Base-by-base conservation (phyloP, 2,113 vertebrate species). In the Rousettus leschenaultii region DNA sequence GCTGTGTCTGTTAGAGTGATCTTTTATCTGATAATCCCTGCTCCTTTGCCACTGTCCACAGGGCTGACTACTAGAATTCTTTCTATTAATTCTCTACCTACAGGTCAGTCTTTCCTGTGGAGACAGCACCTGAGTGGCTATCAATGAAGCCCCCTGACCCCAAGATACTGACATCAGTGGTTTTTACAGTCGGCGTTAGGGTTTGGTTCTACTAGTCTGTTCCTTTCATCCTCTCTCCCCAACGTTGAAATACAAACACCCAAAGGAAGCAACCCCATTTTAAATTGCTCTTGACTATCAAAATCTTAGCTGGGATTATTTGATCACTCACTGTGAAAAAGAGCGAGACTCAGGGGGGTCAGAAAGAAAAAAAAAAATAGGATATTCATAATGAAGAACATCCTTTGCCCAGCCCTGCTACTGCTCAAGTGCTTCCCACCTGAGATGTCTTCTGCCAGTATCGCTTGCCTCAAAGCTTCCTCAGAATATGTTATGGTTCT, bases 341-440 rank as follows among this genome's bases (percentile, higher is more conserved):
- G 7, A 57, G 24, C 55, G 51, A 89, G 71, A 55, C 38, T 40
- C 33, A 1, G 5, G 5, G n/a, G 55, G 8, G 18, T 57, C 43
- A 45, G 63, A 80, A 73, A 84, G 45, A 35, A 94, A 92, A 70
- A 92, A 85, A 94, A 68, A 89, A 51, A 85, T 40, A 53, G 48
- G 38, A 40, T 3, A 66, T 48, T 48, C 43, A 4, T 22, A 35
- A 63, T 22, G 12, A 55, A 38, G 83, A 90, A 4, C 14, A 70
- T 15, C 21, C 21, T 26, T 11, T 80, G 30, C 78, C 22, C 40
- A 71, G 10, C 66, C 24, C 57, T 9, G 40, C 91, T 33, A 63
- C 65, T 28, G 18, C 61, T 40, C 61, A 43, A 14, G 19, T 28
- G 24, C 40, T 94, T 78, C 71, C 66, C 6, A 48, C 65, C 28